Base-by-base conservation (phyloP, 2,113 vertebrate genomes). In the Electrona antarctica region DNA sequence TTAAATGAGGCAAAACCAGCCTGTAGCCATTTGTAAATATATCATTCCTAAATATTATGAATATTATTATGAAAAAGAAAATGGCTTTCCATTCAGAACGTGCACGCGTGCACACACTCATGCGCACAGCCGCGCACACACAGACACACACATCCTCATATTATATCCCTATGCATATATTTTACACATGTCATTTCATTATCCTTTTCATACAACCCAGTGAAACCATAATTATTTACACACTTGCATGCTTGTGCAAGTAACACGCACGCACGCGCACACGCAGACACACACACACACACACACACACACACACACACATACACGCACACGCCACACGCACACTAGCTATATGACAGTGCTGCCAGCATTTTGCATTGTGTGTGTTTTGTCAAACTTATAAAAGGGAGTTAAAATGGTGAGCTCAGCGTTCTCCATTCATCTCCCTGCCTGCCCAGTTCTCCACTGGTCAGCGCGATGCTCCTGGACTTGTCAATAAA, bases 351-450 rank as follows among this genome's bases (percentile, higher is more conserved):
- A 81, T 69, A 78, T 86, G 86, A 85, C 80, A 57, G 77, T 82
- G 84, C 80, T 33, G 87, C 80, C 83, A 91, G 92, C 88, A 87
- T 83, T 92, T 90, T 88, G 78, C 89, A 87, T 91, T 91, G 91
- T 87, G 82, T 88, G 85, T 91, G 84, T 89, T 89, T 84, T 87
- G 84, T 90, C 83, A 86, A 85, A 87, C 88, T 79, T 87, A 90
- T 88, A 86, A 89, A 88, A 82, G 85, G 76, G 68, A 66, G 80
- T 74, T 77, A 51, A 92, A 93, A 90, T 7, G 4, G 33, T 82
- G 64, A 86, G 74, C 76, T 86, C 89, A 92, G 92, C 92, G 1
- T 80, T 91, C 81, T 86, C 80, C 81, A 87, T 93, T 94, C 89
- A 93, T 59, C 54, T 52, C 47, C 62, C 47, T 13, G 61, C 52